Conservation (phyloP, 2,888 invertebrate genomes). For the Panzeria rudis region DNA sequence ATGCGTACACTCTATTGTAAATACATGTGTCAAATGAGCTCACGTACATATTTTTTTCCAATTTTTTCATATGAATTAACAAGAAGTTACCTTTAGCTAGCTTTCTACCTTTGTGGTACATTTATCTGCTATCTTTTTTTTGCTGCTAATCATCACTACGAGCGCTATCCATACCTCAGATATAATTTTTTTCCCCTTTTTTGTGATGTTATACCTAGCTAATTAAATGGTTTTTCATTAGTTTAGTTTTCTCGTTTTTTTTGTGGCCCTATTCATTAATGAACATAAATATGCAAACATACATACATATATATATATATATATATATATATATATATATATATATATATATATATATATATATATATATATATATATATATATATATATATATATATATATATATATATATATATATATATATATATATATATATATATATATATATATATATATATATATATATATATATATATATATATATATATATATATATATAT, state of each 20-base stretch:
- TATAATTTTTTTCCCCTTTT: slow-evolving; percentile 16
- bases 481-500: neutral
- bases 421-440: neutral
- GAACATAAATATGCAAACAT: slow-evolving; percentile 36
- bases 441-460: neutral
- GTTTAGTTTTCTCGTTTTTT: slow-evolving; percentile 50
- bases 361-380: neutral
- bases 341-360: neutral
- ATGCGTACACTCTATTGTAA: neutral
- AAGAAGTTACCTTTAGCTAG: slow-evolving; percentile 58
- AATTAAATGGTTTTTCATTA: slow-evolving; percentile 71
- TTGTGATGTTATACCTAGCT: slow-evolving; percentile 53
- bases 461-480: neutral
- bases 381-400: neutral
- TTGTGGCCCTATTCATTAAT: slow-evolving; percentile 55
- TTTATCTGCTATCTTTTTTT: slow-evolving; percentile 12
- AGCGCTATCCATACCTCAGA: slow-evolving; percentile 2
- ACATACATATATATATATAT: neutral
- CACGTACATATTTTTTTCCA: slow-evolving; percentile 60
- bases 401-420: neutral
- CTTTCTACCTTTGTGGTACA: slow-evolving; percentile 38
- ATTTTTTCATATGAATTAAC: slow-evolving; percentile 59
- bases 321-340: neutral
- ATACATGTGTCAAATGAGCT: slow-evolving; percentile 67
- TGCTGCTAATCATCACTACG: slow-evolving; percentile 59